Evolutionary conservation across 2,888 invertebrate genomes (phyloP).

Genomic region (Stegophylla sp.): DNA sequence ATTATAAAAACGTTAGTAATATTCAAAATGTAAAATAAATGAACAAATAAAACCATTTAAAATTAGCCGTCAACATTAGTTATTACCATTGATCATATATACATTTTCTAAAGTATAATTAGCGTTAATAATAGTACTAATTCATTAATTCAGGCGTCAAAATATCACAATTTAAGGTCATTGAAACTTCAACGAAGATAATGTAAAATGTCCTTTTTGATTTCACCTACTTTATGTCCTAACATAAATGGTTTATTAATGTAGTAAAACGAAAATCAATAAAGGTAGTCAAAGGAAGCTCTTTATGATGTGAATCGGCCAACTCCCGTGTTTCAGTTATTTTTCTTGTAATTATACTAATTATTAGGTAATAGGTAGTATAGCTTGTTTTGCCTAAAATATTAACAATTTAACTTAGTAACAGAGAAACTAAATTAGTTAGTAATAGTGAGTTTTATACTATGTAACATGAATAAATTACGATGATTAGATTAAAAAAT

Average conservation of each 20-base stretch:
- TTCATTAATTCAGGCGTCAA: neutral
- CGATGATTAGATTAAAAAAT: too few relatives aligned
- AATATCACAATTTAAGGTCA: neutral
- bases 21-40: constrained; percentile 1
- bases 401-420: too few relatives aligned
- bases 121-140: neutral
- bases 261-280: neutral
- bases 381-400: too few relatives aligned
- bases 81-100: constrained; percentile 16
- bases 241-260: neutral
- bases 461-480: too few relatives aligned
- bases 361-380: neutral
- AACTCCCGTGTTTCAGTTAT: neutral
- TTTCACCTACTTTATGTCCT: neutral
- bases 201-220: neutral
- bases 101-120: neutral
- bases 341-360: neutral
- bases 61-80: neutral
- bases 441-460: too few relatives aligned
- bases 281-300: neutral
- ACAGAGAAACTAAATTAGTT: too few relatives aligned
- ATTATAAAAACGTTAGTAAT: neutral
- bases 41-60: constrained; percentile 1
- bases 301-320: neutral
- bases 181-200: neutral